phyloP scores from a whole-genome alignment of 2,888 invertebrate genomes.

The Orchestes rusci region DNA sequence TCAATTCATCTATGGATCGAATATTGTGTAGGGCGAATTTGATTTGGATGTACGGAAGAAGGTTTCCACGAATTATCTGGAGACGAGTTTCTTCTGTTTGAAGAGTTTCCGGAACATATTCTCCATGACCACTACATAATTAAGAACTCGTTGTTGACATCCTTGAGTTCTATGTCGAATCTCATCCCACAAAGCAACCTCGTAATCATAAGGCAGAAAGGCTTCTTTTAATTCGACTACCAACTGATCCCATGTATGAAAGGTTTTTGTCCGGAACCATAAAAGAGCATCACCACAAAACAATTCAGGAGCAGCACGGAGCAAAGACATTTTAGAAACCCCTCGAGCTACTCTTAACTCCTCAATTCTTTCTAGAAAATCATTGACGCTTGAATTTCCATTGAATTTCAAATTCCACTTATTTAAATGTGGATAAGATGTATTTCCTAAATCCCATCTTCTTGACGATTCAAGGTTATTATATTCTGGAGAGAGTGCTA shows the following conservation, averaged over 20 bases:
- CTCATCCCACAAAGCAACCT: slow-evolving; percentile 9
- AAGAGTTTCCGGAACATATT: slow-evolving; percentile 7
- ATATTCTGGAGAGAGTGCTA: no score
- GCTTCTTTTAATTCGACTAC: neutral
- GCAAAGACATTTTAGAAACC: slow-evolving; percentile 18
- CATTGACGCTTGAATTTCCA: no score
- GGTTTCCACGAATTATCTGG: slow-evolving; percentile 10
- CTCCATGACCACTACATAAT: slow-evolving; percentile 11
- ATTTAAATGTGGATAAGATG: no score
- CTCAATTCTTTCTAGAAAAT: slow-evolving; percentile 27
- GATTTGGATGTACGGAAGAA: slow-evolving; percentile 9
- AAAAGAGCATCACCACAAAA: slow-evolving; percentile 23
- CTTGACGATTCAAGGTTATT: no score
- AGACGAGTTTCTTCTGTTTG: neutral
- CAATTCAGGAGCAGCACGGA: slow-evolving; percentile 23
- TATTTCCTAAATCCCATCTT: no score
- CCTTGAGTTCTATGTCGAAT: slow-evolving; percentile 15
- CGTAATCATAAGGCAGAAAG: slow-evolving; percentile 13
- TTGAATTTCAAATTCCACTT: slow-evolving; percentile 10
- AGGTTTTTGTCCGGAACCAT: slow-evolving; percentile 8
- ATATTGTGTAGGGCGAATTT: neutral
- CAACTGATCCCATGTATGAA: slow-evolving; percentile 9
- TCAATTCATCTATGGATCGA: slow-evolving; percentile 1
- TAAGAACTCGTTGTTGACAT: slow-evolving; percentile 3
- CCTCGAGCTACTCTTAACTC: slow-evolving; percentile 23